Evolutionary conservation across 2,113 vertebrate genomes (phyloP), one percentile per base, ranked within the genome.

Genomic region (Ceyx margarethae): DNA sequence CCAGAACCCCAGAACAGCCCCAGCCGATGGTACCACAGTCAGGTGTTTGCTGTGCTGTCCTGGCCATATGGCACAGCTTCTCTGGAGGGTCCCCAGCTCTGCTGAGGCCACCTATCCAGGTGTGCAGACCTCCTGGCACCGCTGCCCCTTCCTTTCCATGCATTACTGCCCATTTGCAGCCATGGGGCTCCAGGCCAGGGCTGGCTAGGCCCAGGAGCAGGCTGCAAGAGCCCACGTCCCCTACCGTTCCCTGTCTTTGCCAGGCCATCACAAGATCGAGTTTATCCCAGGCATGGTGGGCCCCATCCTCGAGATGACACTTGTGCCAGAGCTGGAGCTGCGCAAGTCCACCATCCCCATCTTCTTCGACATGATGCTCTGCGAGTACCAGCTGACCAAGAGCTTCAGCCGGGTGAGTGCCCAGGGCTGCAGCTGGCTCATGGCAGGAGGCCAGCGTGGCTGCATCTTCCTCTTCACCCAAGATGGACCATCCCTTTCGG

Each of bases 331-430:
- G 88, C 89, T 50, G 56, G 94, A 97, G 87, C 94, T 97, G 81
- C 96, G 95, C 78, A 96, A 20, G 2, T 90, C 96, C 83, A 97
- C 96, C 85, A 96, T 96, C 85, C 95, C 94, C 91, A 96, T 96
- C 90, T 95, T 96, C 91, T 96, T 96, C 0, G 95, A 96, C 89
- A 97, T 97, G 96, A 97, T 97, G 96, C 91, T 96, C 35, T 97
- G 96, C n/a, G 96, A 97, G 91, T 95, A 93, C 57, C 88, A 78
- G 71, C 87, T 94, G 65, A 93, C 80, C 7, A 4, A 21, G 5
- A 50, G 67, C 91, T 97, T 97, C 85, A 69, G 93, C 67, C 76
- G 40, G 85, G 96, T 97, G 73, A 81, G 96, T 10, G 10, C 5
- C 25, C 29, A 0, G 8, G 35, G 48, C 81, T 20, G 40, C 2